Evolutionary conservation across 2,888 invertebrate genomes (phyloP).

Genomic region (Campoplex nolae): DNA sequence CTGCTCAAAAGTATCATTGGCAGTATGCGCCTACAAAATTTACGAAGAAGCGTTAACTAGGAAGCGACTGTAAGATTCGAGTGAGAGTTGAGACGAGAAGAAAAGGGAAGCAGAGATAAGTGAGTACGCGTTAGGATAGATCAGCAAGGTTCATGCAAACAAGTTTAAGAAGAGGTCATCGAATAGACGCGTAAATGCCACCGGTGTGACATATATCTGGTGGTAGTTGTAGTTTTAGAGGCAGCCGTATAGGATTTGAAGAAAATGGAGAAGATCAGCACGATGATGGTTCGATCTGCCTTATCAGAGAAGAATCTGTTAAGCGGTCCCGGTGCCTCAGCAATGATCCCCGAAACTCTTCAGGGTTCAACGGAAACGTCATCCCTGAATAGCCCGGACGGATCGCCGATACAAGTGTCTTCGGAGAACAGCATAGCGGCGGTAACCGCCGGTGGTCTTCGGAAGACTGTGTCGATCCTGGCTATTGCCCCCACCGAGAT

Average conservation of each 20-base stretch:
- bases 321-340: slow-evolving; percentile 8
- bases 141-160: background rate
- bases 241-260: slow-evolving; percentile 7
- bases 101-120: background rate
- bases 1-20: slow-evolving; percentile 46
- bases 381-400: slow-evolving; percentile 52
- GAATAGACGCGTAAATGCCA: slow-evolving; percentile 47
- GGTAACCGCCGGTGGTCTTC: slow-evolving; percentile 68
- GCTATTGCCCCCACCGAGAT: slow-evolving; percentile 78
- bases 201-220: slow-evolving; percentile 42
- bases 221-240: slow-evolving; percentile 12
- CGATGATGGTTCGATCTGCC: slow-evolving; percentile 80
- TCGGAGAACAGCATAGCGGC: slow-evolving; percentile 72
- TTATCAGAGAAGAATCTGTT: slow-evolving; percentile 72
- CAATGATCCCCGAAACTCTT: slow-evolving; percentile 30
- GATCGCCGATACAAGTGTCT: slow-evolving; percentile 64
- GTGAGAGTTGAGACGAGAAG: slow-evolving; percentile 30
- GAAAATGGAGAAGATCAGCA: slow-evolving; percentile 76
- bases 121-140: slow-evolving; percentile 1
- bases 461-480: slow-evolving; percentile 81
- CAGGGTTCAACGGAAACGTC: background rate
- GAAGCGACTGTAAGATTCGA: slow-evolving; percentile 51
- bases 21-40: slow-evolving; percentile 70
- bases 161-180: slow-evolving; percentile 3
- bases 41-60: slow-evolving; percentile 65